Conservation (phyloP, 2,888 invertebrate species). For the Diarsia dahlii region DNA sequence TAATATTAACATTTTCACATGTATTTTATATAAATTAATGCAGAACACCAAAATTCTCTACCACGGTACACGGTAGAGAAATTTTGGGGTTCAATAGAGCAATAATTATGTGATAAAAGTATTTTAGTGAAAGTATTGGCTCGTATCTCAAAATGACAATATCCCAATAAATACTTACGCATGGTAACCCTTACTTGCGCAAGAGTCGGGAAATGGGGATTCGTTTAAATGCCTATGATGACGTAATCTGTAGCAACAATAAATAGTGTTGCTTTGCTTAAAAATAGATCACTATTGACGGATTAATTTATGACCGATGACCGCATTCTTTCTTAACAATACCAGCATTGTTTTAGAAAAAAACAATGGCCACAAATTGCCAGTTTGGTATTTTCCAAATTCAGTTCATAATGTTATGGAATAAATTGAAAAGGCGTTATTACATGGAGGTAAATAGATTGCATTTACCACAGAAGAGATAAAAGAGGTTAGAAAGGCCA, state of each 20-base stretch:
- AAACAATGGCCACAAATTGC: slow-evolving; percentile 52
- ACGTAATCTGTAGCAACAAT: slow-evolving; percentile 65
- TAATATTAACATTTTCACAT: background rate
- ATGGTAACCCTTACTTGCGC: slow-evolving; percentile 57
- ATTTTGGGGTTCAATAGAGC: background rate
- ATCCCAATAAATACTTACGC: background rate
- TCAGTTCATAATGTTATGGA: slow-evolving; percentile 24
- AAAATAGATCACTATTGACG: slow-evolving; percentile 61
- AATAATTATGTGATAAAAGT: background rate
- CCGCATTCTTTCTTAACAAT: slow-evolving; percentile 52
- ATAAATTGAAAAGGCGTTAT: slow-evolving; percentile 19
- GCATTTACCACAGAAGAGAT: too few species aligned
- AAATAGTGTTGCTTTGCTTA: slow-evolving; percentile 57
- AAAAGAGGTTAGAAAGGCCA: too few species aligned
- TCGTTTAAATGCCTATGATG: slow-evolving; percentile 53
- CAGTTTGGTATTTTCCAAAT: slow-evolving; percentile 28
- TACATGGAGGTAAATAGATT: background rate
- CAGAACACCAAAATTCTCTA: too few species aligned
- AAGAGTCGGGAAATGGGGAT: slow-evolving; percentile 59
- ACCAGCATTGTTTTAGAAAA: slow-evolving; percentile 55
- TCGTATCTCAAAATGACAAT: background rate
- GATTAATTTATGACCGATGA: slow-evolving; percentile 57
- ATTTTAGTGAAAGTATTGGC: background rate
- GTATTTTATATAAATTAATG: background rate
- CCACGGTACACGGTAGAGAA: background rate